Evolutionary conservation across 2,797 vertebrate genomes (phyloP), one percentile per base, ranked within the genome.

Genomic region (Myotis vivesi): DNA sequence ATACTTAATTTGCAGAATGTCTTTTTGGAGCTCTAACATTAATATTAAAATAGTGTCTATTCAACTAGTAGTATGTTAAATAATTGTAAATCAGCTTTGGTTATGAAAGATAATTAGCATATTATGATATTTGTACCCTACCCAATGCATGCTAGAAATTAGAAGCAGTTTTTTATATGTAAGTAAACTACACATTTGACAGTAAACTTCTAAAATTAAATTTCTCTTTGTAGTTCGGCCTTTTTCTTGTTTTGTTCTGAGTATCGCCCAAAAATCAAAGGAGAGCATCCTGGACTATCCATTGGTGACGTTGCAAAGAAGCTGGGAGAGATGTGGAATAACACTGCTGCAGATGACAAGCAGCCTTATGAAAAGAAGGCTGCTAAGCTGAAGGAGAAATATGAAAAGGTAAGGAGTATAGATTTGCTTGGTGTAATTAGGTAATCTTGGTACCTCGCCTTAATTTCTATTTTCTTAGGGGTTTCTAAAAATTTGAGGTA

Each of bases 191-290:
- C 4, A 38, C 2, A 23, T 20, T 93, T 62, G 46, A 17, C n/a
- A 1, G 6, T 41, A 6, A 72, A 92, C 64, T 36, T 15, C 5
- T 53, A 76, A 86, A 68, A 68, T 87, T 88, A 23, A 93, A 82
- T 84, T 94, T 46, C 19, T 55, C 19, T 80, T 83, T 96, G 46
- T 96, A 99, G 99, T 98, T 99, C 99, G 92, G 99, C 99, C 36
- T 99, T 99, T 98, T 99, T 99, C 98, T 98, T 99, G 66, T 99
- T 99, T 98, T 99, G 99, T 93, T 99, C 99, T 8, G 99, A 99
- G 94, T 99, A 99, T 98, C 99, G 99, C 97, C 98, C 99, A 46
- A 99, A 99, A 98, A 99, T 99, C 89, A 99, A 99, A 98, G 98
- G 98, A 28, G 99, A 99, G 22, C 97, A 97, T 96, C 99, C 99